Percentiles rank a stretch among this genome's conserved stretches.
These are phyloP conservation scores for Protodeltote pygarga DNA, from an alignment of 2,888 invertebrate genomes.

Conservation along the genomic window DNA sequence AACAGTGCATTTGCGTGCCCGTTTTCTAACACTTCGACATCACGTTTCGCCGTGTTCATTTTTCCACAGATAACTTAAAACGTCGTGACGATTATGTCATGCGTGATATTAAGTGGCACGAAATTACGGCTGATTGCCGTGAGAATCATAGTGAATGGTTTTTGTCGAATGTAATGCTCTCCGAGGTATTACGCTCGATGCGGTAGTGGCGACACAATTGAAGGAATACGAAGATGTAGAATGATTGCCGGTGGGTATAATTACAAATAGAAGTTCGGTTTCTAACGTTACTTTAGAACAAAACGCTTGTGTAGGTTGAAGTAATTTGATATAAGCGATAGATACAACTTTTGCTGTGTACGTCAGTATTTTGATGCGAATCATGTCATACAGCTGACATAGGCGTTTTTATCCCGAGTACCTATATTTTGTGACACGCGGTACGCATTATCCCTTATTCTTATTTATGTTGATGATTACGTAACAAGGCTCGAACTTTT, in stretches of 20 bases:
- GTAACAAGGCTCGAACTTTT: slow-evolving; percentile 10
- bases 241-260: slow-evolving; percentile 7
- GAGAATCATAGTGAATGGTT: slow-evolving; percentile 38
- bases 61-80: slow-evolving; percentile 19
- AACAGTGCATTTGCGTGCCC: slow-evolving; percentile 37
- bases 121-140: slow-evolving; percentile 45
- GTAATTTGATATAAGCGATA: slow-evolving; percentile 27
- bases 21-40: slow-evolving; percentile 30
- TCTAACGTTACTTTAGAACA: slow-evolving; percentile 4
- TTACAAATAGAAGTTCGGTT: slow-evolving; percentile 18
- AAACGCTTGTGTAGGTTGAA: slow-evolving; percentile 8
- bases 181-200: slow-evolving; percentile 15
- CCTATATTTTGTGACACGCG: neutral
- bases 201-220: slow-evolving; percentile 13
- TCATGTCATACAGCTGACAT: slow-evolving; percentile 2
- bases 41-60: slow-evolving; percentile 19
- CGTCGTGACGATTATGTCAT: slow-evolving; percentile 42
- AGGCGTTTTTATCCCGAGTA: slow-evolving; percentile 5
- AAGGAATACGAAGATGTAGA: slow-evolving; percentile 13
- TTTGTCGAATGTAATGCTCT: slow-evolving; percentile 23
- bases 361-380: neutral
- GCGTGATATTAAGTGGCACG: slow-evolving; percentile 35
- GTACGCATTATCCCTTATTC: neutral
- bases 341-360: slow-evolving; percentile 1
- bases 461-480: slow-evolving; percentile 7